Evolutionary conservation across 2,113 vertebrate genomes (phyloP).

Genomic region (Ammodytes marinus): DNA sequence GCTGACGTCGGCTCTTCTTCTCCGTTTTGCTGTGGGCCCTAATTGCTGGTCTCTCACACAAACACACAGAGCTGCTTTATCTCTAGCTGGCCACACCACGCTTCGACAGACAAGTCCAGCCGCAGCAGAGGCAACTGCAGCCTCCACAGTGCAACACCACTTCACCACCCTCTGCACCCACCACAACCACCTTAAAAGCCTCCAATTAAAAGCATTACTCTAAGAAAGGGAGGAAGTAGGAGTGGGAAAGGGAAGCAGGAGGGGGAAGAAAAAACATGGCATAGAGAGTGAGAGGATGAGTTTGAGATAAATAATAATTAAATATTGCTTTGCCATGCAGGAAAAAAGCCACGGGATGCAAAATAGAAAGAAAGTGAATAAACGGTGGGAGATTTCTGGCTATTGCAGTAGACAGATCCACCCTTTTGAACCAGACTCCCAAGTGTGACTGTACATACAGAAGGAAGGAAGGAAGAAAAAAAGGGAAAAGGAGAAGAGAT

Average conservation of each 20-base stretch:
- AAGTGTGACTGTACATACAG: slow-evolving; percentile 45
- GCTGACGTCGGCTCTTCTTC: slow-evolving; percentile 68
- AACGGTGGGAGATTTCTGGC: slow-evolving; percentile 66
- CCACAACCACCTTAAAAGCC: slow-evolving; percentile 61
- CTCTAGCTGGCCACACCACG: slow-evolving; percentile 61
- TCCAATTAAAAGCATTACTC: slow-evolving; percentile 78
- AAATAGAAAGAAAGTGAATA: slow-evolving; percentile 55
- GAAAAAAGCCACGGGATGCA: slow-evolving; percentile 39
- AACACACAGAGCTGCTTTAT: slow-evolving; percentile 74
- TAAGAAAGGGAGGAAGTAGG: slow-evolving; percentile 48
- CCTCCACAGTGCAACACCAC: slow-evolving; percentile 41
- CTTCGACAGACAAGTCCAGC: slow-evolving; percentile 63
- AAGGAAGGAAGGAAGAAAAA: slow-evolving; percentile 62
- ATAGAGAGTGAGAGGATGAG: slow-evolving; percentile 46
- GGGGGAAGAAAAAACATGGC: slow-evolving; percentile 40
- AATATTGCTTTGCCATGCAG: slow-evolving; percentile 64
- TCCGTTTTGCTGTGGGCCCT: slow-evolving; percentile 57
- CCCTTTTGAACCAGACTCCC: slow-evolving; percentile 56
- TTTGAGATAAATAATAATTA: slow-evolving; percentile 68
- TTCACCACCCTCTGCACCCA: slow-evolving; percentile 53
- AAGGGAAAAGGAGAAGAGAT: slow-evolving; percentile 56
- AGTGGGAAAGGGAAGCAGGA: not conserved
- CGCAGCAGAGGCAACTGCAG: slow-evolving; percentile 48
- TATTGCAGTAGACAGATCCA: slow-evolving; percentile 71
- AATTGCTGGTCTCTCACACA: slow-evolving; percentile 78